Base-by-base conservation (phyloP, 2,797 vertebrate species). In the Adrianichthys oophorus region DNA sequence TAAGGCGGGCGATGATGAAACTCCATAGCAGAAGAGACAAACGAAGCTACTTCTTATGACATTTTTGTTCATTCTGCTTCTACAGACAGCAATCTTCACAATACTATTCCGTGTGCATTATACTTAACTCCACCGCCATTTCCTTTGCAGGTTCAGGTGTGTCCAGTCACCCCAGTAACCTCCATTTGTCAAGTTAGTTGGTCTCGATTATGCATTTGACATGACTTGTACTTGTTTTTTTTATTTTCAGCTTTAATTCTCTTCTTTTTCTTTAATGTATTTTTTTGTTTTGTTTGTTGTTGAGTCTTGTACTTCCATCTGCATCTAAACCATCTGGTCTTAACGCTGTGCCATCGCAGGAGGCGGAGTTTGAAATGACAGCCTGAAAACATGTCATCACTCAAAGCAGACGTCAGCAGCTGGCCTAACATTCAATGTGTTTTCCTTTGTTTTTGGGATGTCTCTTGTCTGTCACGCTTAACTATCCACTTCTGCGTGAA, bases 141-240 rank as follows among this genome's bases (percentile, higher is more conserved):
- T 96, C 88, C 93, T 97, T 94, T 95, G 82, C 95, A 96, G 95
- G 94, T 95, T 94, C 93, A 95, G 92, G 90, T 95, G 91, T 91
- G 85, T 90, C 89, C 76, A 92, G 95, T 98, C 96, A 97, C 94
- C 89, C 92, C 81, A 92, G 95, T 98, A 98, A 95, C 94, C 93
- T 95, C 91, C 95, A 97, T 98, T 94, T 92, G 92, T 94, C 95
- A 96, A 97, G 93, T 98, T 98, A 90, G 77, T 97, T 95, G 94
- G 90, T 91, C 93, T 97, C 93, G 88, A 94, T 97, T 96, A 92
- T 89, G 79, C 94, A 95, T 95, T 93, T 91, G 73, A 93, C 93
- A 93, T 93, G 87, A 84, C 78, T 89, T 93, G 73, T 89, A 81
- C 76, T 91, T 85, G 45, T 51, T 56, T 48, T 78, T 91, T 84